Conservation (phyloP, 2,113 vertebrate genomes). For the Cricetomys ansorgei region DNA sequence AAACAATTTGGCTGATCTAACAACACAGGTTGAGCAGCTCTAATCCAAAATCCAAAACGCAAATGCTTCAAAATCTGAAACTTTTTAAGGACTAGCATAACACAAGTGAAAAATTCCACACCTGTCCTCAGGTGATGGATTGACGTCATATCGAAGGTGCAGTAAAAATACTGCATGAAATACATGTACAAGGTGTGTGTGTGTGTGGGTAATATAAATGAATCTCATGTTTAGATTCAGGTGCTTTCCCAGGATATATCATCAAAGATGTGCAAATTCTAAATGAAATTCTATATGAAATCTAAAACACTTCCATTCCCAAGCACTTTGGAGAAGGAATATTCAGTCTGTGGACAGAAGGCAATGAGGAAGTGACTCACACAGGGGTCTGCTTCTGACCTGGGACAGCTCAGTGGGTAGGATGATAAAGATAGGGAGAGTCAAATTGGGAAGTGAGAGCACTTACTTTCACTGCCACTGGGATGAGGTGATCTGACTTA, state of each 20-base stretch:
- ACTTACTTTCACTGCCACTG: conserved; percentile 97
- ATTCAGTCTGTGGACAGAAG: background rate
- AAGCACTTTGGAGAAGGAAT: background rate
- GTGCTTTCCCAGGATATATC: background rate
- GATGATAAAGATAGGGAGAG: background rate
- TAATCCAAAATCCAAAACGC: background rate
- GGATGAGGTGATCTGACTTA: conserved; percentile 84
- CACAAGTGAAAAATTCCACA: background rate
- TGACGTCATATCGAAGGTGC: background rate
- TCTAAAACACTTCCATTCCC: background rate
- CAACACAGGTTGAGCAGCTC: background rate
- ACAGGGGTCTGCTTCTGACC: background rate
- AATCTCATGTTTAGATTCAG: background rate
- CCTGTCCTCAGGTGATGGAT: background rate
- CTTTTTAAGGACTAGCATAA: background rate
- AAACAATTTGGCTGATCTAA: background rate
- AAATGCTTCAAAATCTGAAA: background rate
- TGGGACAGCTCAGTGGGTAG: background rate
- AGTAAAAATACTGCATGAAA: background rate
- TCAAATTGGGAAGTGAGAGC: background rate
- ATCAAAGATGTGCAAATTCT: background rate
- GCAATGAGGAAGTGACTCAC: background rate
- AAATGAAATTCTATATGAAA: background rate
- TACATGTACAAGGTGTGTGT: background rate
- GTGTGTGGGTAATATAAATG: background rate